phyloP scores from a whole-genome alignment of 2,113 vertebrate species.

The Daubentonia madagascariensis region DNA sequence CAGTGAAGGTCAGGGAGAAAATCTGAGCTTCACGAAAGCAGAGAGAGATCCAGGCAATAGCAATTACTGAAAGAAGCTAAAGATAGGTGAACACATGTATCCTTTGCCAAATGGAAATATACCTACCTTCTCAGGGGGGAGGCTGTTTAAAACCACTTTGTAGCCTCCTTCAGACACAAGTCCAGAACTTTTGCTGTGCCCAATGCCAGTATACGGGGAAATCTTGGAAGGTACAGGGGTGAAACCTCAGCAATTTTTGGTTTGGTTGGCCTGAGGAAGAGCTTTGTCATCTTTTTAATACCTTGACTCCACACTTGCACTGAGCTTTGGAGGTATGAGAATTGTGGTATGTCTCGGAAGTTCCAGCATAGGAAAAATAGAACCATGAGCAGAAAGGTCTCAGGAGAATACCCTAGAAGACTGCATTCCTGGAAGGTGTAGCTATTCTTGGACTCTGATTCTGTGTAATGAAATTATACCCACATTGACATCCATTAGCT shows the following conservation, averaged over 20 bases:
- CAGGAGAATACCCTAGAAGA: not conserved
- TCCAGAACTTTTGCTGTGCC: not conserved
- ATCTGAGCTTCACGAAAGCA: not conserved
- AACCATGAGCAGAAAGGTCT: not conserved
- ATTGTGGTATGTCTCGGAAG: not conserved
- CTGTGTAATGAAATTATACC: not conserved
- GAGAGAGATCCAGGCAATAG: not conserved
- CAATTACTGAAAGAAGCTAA: not conserved
- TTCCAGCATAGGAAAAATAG: not conserved
- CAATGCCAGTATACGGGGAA: not conserved
- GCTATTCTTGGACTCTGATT: not conserved
- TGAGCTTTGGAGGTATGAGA: not conserved
- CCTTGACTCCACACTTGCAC: not conserved
- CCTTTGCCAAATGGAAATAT: not conserved
- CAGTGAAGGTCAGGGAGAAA: not conserved
- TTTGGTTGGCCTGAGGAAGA: not conserved
- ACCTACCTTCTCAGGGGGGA: not conserved
- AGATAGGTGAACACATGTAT: too few species aligned
- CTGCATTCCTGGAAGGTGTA: not conserved
- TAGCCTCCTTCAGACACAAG: not conserved
- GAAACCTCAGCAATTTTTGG: not conserved
- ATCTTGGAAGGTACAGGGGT: not conserved
- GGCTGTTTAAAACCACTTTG: not conserved
- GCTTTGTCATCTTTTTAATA: not conserved
- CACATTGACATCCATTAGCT: not conserved